A percentile compares a stretch with the other conserved stretches of the same genome.
Evolutionary conservation across 2,888 invertebrate genomes (phyloP).

Genomic region (Zhengitettix transpicula): DNA sequence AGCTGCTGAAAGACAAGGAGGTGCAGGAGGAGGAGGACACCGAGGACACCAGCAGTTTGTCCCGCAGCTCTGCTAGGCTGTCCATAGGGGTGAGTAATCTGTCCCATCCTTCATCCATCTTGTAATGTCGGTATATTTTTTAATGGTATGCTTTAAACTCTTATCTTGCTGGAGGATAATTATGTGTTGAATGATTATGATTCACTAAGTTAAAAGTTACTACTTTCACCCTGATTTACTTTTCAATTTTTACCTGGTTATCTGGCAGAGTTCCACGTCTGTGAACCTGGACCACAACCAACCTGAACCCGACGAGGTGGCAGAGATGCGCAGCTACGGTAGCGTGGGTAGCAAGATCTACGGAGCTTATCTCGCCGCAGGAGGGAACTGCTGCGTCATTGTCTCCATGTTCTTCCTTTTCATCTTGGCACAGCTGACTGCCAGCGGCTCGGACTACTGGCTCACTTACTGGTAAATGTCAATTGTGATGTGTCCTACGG

Average conservation of each 20-base stretch:
- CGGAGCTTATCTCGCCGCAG: conserved; percentile 50
- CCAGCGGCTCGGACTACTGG: conserved; percentile 51
- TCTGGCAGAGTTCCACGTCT: too few relatives aligned
- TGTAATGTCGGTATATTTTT: not conserved
- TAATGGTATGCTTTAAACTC: too few relatives aligned
- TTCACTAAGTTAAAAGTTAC: too few relatives aligned
- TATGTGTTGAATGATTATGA: too few relatives aligned
- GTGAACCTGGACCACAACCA: not conserved
- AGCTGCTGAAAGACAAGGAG: conserved; percentile 13
- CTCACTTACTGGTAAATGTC: conserved; percentile 52
- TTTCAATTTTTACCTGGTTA: too few relatives aligned
- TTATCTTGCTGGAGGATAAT: too few relatives aligned
- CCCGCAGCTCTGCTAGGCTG: not conserved
- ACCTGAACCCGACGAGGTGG: conserved; percentile 8
- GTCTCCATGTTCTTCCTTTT: conserved; percentile 42
- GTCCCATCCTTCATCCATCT: not conserved
- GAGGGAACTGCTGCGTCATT: conserved; percentile 46
- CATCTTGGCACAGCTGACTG: conserved; percentile 38
- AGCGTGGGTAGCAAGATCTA: conserved; percentile 30
- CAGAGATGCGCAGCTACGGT: conserved; percentile 10
- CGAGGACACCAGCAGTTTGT: not conserved
- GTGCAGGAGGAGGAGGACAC: conserved; percentile 1
- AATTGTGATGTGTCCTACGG: too few relatives aligned
- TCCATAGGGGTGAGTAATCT: not conserved
- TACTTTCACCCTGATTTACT: too few relatives aligned